Evolutionary conservation across 2,113 vertebrate genomes (phyloP).

Genomic region (Cygnus buccinator): DNA sequence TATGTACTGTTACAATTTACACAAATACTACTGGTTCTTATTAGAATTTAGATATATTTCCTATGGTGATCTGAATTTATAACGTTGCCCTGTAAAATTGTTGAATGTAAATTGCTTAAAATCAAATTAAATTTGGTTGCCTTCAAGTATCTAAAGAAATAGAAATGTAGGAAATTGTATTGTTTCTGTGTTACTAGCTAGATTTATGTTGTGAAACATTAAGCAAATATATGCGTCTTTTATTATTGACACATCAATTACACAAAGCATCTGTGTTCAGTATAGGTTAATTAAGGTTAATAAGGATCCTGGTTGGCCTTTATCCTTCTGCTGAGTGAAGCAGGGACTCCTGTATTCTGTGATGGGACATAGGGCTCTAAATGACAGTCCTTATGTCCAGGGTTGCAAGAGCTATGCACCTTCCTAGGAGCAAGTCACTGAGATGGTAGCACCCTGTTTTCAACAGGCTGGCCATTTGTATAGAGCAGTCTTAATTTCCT

Average conservation of each 20-base stretch:
- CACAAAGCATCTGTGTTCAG: not conserved
- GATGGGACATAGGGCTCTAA: not conserved
- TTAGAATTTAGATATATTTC: slow-evolving; percentile 28
- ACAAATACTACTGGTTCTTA: slow-evolving; percentile 22
- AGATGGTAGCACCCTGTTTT: not conserved
- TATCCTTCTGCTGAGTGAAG: not conserved
- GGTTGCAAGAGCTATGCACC: not conserved
- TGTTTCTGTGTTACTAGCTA: not conserved
- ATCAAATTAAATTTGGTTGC: slow-evolving; percentile 24
- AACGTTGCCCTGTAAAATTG: slow-evolving; percentile 18
- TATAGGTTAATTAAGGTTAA: not conserved
- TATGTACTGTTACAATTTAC: slow-evolving; percentile 12
- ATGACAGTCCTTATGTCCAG: not conserved
- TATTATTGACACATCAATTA: not conserved
- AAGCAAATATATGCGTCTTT: not conserved
- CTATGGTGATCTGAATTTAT: slow-evolving; percentile 27
- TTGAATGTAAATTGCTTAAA: slow-evolving; percentile 1
- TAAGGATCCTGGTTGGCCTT: not conserved
- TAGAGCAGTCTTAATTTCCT: not conserved
- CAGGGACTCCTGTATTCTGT: not conserved
- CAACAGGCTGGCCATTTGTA: not conserved
- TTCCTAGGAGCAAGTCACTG: not conserved
- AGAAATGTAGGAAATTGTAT: not conserved
- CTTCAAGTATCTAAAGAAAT: slow-evolving; percentile 15
- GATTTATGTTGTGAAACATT: not conserved